Base-by-base conservation (phyloP, 2,797 vertebrate species). In the Crocidura indochinensis region DNA sequence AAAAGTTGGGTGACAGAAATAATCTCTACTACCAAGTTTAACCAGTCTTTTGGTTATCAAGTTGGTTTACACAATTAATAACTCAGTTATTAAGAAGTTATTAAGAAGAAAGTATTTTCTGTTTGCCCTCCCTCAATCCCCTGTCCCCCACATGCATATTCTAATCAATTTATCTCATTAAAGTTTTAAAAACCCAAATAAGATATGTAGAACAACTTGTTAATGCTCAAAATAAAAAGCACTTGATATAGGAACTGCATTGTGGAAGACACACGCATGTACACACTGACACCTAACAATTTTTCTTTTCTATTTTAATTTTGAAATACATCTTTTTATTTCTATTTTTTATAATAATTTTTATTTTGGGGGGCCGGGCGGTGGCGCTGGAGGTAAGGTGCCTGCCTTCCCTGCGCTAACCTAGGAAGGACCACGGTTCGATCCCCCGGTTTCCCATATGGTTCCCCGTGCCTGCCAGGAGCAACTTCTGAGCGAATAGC, bases 1-100 rank as follows among this genome's bases (percentile, higher is more conserved):
- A 80, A 96, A 95, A 84, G 82, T 92, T 95, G 24, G 62, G 15
- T 92, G 92, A 26, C 78, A 74, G 85, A 67, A 84, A 62, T 47
- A 1, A 68, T 22, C 17, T 65, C 20, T 81, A 8, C 14, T 64
- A 44, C 20, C n/a, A 81, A 53, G 10, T 88, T 29, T 24, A 1
- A 46, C 10, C 31, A 80, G 56, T 3, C 19, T 69, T 74, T 53
- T 7, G 24, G 15, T 15, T 9, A 29, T 12, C 24, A 65, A 24
- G 10, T 81, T 71, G 8, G 53, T 83, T 68, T 74, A 20, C 67
- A 31, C 22, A 53, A 81, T 82, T 92, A 84, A 81, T 29, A 84
- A 67, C 6, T 5, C 31, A 74, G 46, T 3, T 10, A 38, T 38
- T 38, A 38, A 38, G 5, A 22, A 27, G 22, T 77, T 60, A 10